A percentile compares a stretch with the other conserved stretches of the same genome.
Conservation (phyloP, 2,888 invertebrate species). For the Acleris cristana region DNA sequence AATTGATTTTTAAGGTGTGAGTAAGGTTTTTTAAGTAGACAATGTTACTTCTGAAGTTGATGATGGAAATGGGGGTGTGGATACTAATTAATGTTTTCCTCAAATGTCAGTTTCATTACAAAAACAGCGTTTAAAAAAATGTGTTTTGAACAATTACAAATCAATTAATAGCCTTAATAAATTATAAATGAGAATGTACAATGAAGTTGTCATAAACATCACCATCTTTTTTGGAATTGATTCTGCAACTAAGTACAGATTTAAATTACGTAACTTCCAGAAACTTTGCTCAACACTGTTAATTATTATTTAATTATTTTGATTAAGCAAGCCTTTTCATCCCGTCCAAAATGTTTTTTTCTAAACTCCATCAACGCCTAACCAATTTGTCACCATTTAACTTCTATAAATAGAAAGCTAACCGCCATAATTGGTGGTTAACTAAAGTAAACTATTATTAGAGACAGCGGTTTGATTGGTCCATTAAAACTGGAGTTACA, state of each 20-base stretch:
- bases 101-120: too few relatives aligned
- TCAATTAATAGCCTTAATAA: too few relatives aligned
- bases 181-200: too few relatives aligned
- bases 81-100: too few relatives aligned
- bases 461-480: slow-evolving; percentile 28
- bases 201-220: too few relatives aligned
- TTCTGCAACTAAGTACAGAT: too few relatives aligned
- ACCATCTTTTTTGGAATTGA: too few relatives aligned
- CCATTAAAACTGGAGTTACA: slow-evolving; percentile 29
- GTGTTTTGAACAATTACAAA: too few relatives aligned
- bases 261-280: too few relatives aligned
- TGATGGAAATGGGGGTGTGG: too few relatives aligned
- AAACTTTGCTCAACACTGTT: too few relatives aligned
- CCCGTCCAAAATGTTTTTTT: not conserved
- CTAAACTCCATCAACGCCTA: slow-evolving; percentile 6
- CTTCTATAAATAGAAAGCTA: slow-evolving; percentile 35
- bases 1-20: not conserved
- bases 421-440: slow-evolving; percentile 22
- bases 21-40: not conserved
- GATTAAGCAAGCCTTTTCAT: not conserved
- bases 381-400: slow-evolving; percentile 22
- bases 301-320: not conserved
- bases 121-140: too few relatives aligned
- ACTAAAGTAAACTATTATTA: slow-evolving; percentile 29
- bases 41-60: not conserved